A percentile compares a stretch with the other conserved stretches of the same genome.
Evolutionary conservation across 2,888 invertebrate genomes (phyloP).

Genomic region (Torymus texanus): DNA sequence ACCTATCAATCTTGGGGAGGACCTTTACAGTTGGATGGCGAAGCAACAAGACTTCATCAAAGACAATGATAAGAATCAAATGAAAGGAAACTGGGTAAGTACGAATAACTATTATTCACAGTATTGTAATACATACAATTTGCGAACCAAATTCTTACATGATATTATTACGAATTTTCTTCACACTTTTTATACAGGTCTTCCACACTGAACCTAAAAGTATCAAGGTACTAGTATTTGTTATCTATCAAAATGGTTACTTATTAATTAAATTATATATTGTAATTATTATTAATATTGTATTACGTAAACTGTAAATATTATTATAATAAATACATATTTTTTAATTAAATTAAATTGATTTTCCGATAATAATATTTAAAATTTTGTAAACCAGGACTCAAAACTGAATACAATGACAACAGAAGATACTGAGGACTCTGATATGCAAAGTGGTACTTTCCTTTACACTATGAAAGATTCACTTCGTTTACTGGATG

Average conservation of each 20-base stretch:
- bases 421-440: constrained; percentile 73
- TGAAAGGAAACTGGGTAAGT: constrained; percentile 74
- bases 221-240: constrained; percentile 67
- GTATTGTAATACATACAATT: background rate
- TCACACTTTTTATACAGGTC: constrained; percentile 64
- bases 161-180: constrained; percentile 26
- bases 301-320: too few relatives aligned
- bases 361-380: background rate
- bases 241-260: too few relatives aligned
- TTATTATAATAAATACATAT: too few relatives aligned
- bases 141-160: constrained; percentile 11
- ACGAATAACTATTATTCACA: background rate
- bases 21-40: constrained; percentile 97
- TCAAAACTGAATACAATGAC: constrained; percentile 75
- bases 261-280: background rate
- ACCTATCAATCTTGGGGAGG: constrained; percentile 83
- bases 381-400: constrained; percentile 65
- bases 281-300: too few relatives aligned
- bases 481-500: constrained; percentile 90
- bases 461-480: constrained; percentile 87
- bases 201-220: constrained; percentile 72
- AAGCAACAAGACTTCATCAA: constrained; percentile 84
- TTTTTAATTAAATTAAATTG: too few relatives aligned
- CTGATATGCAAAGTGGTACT: constrained; percentile 77
- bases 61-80: constrained; percentile 72